These are phyloP conservation scores for Tetrapedia diversipes DNA, from an alignment of 2,888 invertebrate genomes.

Conservation along the genomic window DNA sequence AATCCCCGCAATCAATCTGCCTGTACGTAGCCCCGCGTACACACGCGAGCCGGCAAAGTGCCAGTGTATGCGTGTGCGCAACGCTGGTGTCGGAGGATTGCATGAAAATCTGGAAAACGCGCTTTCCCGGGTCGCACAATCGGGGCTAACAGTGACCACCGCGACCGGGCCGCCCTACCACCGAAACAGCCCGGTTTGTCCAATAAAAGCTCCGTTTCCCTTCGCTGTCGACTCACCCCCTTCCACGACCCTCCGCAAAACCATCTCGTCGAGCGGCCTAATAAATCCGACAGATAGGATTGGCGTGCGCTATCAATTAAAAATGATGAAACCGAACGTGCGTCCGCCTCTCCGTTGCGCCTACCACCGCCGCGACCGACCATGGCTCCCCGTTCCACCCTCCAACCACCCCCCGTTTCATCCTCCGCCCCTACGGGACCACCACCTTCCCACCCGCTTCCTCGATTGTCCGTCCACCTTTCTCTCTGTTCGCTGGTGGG, in stretches of 20 bases:
- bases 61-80: background rate
- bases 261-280: slow-evolving; percentile 74
- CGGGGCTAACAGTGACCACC: slow-evolving; percentile 64
- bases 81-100: slow-evolving; percentile 21
- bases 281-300: slow-evolving; percentile 79
- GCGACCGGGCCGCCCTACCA: slow-evolving; percentile 54
- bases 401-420: background rate
- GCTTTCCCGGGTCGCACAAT: slow-evolving; percentile 64
- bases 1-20: slow-evolving; percentile 64
- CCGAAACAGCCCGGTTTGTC: slow-evolving; percentile 61
- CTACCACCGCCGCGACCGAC: slow-evolving; percentile 5
- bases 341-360: slow-evolving; percentile 57
- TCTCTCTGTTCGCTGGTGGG: background rate
- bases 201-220: slow-evolving; percentile 71
- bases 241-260: slow-evolving; percentile 54
- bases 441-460: background rate
- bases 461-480: too few relatives aligned
- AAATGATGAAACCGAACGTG: slow-evolving; percentile 78
- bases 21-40: background rate
- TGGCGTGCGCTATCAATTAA: slow-evolving; percentile 81
- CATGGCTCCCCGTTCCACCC: background rate
- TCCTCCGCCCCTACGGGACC: background rate
- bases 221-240: slow-evolving; percentile 39
- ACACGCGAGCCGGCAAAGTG: background rate
- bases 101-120: slow-evolving; percentile 68